phyloP scores from a whole-genome alignment of 2,113 vertebrate species.

The Parotia lawesii region DNA sequence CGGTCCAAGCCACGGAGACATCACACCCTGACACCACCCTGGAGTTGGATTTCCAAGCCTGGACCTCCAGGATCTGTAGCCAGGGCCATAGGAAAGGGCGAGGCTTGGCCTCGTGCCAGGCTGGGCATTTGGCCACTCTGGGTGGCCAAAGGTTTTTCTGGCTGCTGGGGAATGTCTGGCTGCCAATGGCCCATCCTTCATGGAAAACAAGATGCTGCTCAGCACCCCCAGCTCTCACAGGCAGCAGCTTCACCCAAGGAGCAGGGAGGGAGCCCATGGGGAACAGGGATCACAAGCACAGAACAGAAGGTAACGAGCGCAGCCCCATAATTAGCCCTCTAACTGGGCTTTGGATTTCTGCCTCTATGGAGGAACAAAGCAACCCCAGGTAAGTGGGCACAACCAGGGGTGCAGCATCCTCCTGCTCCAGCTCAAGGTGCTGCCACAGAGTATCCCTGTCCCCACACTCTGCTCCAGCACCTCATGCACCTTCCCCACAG shows the following conservation, averaged over 20 bases:
- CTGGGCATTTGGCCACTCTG: background rate
- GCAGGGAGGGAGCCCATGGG: background rate
- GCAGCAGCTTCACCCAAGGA: background rate
- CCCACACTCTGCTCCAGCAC: background rate
- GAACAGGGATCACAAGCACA: accelerated
- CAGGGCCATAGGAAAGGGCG: accelerated
- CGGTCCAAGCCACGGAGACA: accelerated
- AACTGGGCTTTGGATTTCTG: background rate
- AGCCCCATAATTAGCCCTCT: background rate
- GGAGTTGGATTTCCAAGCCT: background rate
- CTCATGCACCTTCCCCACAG: background rate
- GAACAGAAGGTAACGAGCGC: accelerated
- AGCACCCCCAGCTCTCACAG: background rate
- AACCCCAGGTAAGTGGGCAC: background rate
- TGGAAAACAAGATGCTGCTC: background rate
- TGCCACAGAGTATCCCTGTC: background rate
- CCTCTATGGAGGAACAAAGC: background rate
- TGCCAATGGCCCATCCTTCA: accelerated
- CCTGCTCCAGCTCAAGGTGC: background rate
- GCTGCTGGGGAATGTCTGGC: background rate
- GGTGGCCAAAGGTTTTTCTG: background rate
- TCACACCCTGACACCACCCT: background rate
- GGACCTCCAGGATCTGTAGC: background rate
- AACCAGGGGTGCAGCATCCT: background rate
- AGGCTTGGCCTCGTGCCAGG: background rate